Percentiles rank a stretch among this genome's conserved stretches.
Conservation (phyloP, 2,797 vertebrate genomes). For the Chelidonichthys spinosus region DNA sequence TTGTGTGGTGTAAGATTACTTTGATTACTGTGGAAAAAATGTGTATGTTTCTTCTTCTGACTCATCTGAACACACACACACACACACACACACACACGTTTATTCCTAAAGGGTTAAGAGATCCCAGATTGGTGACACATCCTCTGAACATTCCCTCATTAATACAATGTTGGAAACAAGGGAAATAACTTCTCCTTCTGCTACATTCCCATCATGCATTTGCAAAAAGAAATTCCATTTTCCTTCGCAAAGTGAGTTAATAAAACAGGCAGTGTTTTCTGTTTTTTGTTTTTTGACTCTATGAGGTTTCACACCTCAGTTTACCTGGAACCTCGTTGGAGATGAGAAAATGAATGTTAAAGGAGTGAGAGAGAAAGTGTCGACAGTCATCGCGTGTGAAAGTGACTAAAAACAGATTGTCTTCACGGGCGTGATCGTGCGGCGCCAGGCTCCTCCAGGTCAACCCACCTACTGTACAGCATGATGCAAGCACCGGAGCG, state of each 20-base stretch:
- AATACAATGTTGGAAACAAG: neutral
- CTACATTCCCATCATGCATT: constrained; percentile 1
- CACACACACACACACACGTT: neutral
- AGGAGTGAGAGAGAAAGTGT: constrained; percentile 55
- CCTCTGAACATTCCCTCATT: constrained; percentile 8
- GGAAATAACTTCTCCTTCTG: constrained; percentile 3
- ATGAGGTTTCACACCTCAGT: constrained; percentile 64
- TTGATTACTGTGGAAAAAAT: constrained; percentile 27
- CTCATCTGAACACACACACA: constrained; percentile 2
- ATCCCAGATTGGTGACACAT: constrained; percentile 16
- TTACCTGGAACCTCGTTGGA: constrained; percentile 38
- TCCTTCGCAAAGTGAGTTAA: constrained; percentile 15
- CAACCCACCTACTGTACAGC: constrained; percentile 61
- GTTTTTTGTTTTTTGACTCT: constrained; percentile 23
- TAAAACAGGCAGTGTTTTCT: constrained; percentile 20
- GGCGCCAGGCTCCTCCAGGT: constrained; percentile 41
- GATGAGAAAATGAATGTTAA: constrained; percentile 47
- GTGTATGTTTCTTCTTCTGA: neutral
- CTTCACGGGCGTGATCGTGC: constrained; percentile 25
- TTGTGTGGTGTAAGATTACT: neutral
- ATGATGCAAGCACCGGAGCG: constrained; percentile 20
- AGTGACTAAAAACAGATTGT: constrained; percentile 64
- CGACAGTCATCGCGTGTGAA: constrained; percentile 61
- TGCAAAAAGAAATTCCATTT: constrained; percentile 24
- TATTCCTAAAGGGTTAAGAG: constrained; percentile 15